phyloP scores from a whole-genome alignment of 2,888 invertebrate genomes.

The Dicyrtomina minuta region DNA sequence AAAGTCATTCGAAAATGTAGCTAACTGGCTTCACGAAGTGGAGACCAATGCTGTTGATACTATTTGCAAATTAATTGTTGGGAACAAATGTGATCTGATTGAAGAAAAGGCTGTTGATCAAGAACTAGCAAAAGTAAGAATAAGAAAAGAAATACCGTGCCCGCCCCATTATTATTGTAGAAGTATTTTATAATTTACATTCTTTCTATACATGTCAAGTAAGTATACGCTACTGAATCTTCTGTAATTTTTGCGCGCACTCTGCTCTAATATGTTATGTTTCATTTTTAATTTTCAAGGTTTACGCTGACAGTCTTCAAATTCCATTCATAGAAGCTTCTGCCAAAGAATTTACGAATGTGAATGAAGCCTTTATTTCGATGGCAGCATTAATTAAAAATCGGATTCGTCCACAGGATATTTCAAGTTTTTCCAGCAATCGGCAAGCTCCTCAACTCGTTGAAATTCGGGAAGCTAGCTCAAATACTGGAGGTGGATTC shows the following conservation, averaged over 20 bases:
- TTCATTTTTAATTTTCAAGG: not conserved
- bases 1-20: not conserved
- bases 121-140: not conserved
- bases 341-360: slow-evolving; percentile 8
- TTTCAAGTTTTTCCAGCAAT: not conserved
- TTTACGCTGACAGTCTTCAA: not conserved
- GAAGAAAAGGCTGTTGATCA: slow-evolving; percentile 1
- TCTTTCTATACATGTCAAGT: too few species aligned
- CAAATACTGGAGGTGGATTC: not conserved
- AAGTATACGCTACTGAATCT: too few species aligned
- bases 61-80: slow-evolving; percentile 2
- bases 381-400: not conserved
- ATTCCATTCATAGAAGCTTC: slow-evolving; percentile 11
- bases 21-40: slow-evolving; percentile 6
- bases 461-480: slow-evolving; percentile 4
- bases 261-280: too few species aligned
- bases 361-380: slow-evolving; percentile 10
- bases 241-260: too few species aligned
- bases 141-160: too few species aligned
- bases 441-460: slow-evolving; percentile 2
- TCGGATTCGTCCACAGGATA: not conserved
- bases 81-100: slow-evolving; percentile 11
- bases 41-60: not conserved
- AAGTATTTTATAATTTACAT: too few species aligned
- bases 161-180: too few species aligned